phyloP scores from a whole-genome alignment of 1,140 invertebrate genomes.

The Trichoplusia ni region DNA sequence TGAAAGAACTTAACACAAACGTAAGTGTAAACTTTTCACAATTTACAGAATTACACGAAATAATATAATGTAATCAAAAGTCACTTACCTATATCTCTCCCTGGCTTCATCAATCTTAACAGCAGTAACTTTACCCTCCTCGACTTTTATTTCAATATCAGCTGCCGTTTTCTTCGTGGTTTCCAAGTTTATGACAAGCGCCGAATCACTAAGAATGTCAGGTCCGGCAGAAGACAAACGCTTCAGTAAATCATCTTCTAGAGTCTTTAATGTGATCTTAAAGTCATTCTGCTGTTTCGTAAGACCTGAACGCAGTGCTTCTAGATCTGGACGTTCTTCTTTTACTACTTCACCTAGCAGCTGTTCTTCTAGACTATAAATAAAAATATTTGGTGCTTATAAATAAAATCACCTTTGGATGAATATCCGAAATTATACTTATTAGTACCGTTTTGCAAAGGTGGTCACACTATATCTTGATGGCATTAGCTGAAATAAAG shows the following conservation, averaged over 20 bases:
- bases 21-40: too few relatives aligned
- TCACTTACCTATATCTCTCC: constrained; percentile 88
- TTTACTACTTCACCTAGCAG: constrained; percentile 96
- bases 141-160: constrained; percentile 93
- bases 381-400: neutral
- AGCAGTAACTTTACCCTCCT: constrained; percentile 92
- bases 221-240: constrained; percentile 94
- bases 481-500: neutral
- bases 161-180: constrained; percentile 95
- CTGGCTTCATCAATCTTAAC: constrained; percentile 94
- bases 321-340: constrained; percentile 95
- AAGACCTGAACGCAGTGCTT: constrained; percentile 87
- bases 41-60: too few relatives aligned
- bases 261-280: constrained; percentile 94
- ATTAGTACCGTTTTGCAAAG: too few relatives aligned
- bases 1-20: too few relatives aligned
- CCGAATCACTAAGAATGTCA: constrained; percentile 94
- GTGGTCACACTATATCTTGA: too few relatives aligned
- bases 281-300: constrained; percentile 97
- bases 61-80: too few relatives aligned
- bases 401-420: neutral
- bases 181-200: constrained; percentile 95
- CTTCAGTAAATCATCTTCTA: constrained; percentile 94
- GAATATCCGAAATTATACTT: too few relatives aligned
- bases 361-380: constrained; percentile 91